Base-by-base conservation (phyloP, 1,140 invertebrate genomes). In the Theocolax elegans region DNA sequence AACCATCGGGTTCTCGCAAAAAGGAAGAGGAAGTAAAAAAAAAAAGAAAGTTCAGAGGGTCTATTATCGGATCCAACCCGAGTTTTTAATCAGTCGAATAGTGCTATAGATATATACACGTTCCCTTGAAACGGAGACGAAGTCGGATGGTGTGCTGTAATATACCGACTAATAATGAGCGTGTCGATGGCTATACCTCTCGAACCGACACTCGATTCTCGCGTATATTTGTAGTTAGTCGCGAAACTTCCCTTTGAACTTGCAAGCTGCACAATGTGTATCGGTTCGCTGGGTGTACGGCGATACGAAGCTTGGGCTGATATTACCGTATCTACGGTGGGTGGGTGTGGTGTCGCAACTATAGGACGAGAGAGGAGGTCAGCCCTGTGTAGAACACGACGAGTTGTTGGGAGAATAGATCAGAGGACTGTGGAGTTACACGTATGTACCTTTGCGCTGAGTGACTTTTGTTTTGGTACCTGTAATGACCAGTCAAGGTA, bases 131-230 rank as follows among this genome's bases (percentile, higher is more conserved):
- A 25, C 9, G 13, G 62, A 73, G 48, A 62, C 42, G 25, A 19
- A 48, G 21, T 17, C 15, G 21, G 7, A 7, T 23, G 25, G 25
- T n/a, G 27, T 21, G 17, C 53, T 31, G 27, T 56, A 35, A 27
- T 46, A 13, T 27, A n/a, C 6, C 38, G 27, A 58, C 51, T 48
- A 49, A 58, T 67, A 67, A 67, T 67, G 64, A 67, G 64, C 64
- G 53, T 67, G n/a, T 67, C 51, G 40, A 67, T 67, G 23, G 27
- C 64, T 35, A n/a, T n/a, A n/a, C 13, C 27, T 2, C 31, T n/a
- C 21, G 49, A 51, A 42, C 9, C 62, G 42, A 53, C 48, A 42
- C 49, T 25, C 48, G 56, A 59, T 59, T 49, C 38, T 23, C 60
- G 31, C n/a, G 13, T 6, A 7, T 48, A 40, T 19, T 62, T 35